phyloP scores from a whole-genome alignment of 2,888 invertebrate species.

The Lithophane semibrunnea region DNA sequence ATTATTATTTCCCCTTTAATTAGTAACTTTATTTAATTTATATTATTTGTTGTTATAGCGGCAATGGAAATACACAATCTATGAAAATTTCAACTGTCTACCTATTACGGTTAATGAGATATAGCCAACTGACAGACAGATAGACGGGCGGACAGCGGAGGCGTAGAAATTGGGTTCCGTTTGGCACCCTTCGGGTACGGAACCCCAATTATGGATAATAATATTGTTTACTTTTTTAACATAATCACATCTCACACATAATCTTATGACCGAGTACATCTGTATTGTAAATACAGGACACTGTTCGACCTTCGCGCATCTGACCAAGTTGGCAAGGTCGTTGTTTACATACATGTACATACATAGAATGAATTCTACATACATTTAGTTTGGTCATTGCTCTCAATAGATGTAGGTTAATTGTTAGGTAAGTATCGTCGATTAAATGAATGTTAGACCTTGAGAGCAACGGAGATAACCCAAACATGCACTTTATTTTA shows the following conservation, averaged over 20 bases:
- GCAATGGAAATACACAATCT: too few relatives aligned
- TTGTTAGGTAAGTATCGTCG: neutral
- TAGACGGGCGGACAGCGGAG: too few relatives aligned
- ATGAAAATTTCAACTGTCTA: too few relatives aligned
- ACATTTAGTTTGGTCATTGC: conserved; percentile 8
- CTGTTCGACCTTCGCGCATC: conserved; percentile 5
- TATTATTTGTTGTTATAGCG: too few relatives aligned
- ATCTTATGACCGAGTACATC: neutral
- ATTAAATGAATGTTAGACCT: neutral
- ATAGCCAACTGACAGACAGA: too few relatives aligned
- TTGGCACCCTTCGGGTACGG: neutral
- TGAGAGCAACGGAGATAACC: too few relatives aligned
- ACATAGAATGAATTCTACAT: neutral
- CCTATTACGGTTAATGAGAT: too few relatives aligned
- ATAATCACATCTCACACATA: neutral
- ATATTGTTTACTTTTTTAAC: neutral
- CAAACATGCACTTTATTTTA: too few relatives aligned
- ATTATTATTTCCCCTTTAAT: too few relatives aligned
- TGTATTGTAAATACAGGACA: conserved; percentile 23
- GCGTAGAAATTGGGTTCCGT: too few relatives aligned
- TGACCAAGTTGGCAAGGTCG: conserved; percentile 12
- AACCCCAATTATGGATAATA: neutral
- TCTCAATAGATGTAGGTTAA: conserved; percentile 14
- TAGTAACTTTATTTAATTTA: too few relatives aligned
- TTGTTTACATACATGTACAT: neutral